Percentiles rank a stretch among this genome's conserved stretches.
Evolutionary conservation across 1,140 invertebrate species (phyloP).

Genomic region (Dinothrombium tinctorium): DNA sequence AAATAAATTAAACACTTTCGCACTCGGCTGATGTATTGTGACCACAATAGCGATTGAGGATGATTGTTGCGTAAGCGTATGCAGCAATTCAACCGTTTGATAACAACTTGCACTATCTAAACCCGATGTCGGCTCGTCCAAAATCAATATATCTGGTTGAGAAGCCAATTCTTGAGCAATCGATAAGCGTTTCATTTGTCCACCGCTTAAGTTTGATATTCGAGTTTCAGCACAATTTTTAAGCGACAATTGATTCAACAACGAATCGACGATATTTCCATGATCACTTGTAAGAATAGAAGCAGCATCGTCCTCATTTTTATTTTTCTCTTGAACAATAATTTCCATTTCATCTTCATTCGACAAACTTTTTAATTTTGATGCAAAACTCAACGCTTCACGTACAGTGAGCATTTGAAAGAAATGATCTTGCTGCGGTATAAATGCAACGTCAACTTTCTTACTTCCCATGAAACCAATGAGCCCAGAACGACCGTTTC

Average conservation of each 20-base stretch:
- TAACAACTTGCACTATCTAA: constrained; percentile 4
- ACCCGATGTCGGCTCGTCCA: constrained; percentile 10
- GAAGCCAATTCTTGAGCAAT: constrained; percentile 9
- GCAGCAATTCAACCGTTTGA: constrained; percentile 1
- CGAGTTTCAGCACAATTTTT: constrained; percentile 2
- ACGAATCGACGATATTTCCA: background rate
- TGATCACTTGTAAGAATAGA: background rate
- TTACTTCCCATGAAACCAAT: background rate
- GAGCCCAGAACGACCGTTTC: constrained; percentile 1
- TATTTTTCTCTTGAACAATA: background rate
- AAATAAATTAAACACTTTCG: constrained; percentile 5
- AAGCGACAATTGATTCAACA: constrained; percentile 4
- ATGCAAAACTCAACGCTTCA: constrained; percentile 71
- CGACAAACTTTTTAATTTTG: constrained; percentile 46
- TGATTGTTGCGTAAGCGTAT: background rate
- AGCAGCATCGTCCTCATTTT: background rate
- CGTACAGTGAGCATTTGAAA: constrained; percentile 60
- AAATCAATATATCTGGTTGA: constrained; percentile 4
- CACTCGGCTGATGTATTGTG: constrained; percentile 9
- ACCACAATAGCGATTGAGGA: constrained; percentile 5
- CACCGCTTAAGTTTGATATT: background rate
- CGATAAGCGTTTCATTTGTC: constrained; percentile 8
- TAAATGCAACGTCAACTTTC: constrained; percentile 6
- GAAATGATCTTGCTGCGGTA: constrained; percentile 58
- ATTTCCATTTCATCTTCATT: background rate